Conservation (phyloP, 2,888 invertebrate species). For the Allolobophora icterica region DNA sequence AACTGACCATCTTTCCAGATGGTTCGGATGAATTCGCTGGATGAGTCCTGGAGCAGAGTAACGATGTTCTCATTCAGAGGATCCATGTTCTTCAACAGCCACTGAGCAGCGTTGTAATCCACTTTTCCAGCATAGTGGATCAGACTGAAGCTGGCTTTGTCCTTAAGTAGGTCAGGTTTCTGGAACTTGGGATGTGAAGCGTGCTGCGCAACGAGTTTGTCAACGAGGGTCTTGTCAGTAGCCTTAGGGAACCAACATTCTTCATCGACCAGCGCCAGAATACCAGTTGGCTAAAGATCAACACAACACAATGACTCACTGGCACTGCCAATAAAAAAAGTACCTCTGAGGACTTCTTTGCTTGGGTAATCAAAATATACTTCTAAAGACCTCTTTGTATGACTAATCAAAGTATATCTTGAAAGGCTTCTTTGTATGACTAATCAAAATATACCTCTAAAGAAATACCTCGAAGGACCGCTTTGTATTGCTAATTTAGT, state of each 20-base stretch:
- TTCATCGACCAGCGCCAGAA: constrained; percentile 96
- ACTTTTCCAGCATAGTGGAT: constrained; percentile 91
- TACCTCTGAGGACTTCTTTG: neutral
- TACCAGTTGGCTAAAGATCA: constrained; percentile 84
- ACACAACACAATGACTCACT: neutral
- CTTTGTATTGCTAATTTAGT: neutral
- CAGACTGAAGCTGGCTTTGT: constrained; percentile 90
- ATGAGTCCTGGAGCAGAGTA: constrained; percentile 85
- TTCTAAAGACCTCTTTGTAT: neutral
- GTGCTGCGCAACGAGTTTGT: constrained; percentile 94
- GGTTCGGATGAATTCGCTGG: constrained; percentile 69
- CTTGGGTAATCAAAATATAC: neutral
- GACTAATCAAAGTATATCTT: too few relatives aligned
- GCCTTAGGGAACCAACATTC: constrained; percentile 99
- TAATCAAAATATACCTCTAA: too few relatives aligned
- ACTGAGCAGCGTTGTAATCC: constrained; percentile 93
- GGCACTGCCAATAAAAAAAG: neutral
- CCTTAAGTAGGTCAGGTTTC: constrained; percentile 72
- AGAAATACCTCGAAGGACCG: too few relatives aligned
- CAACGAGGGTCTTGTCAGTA: constrained; percentile 97
- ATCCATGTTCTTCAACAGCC: constrained; percentile 99
- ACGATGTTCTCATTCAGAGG: constrained; percentile 99
- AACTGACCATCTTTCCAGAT: constrained; percentile 92
- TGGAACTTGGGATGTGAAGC: constrained; percentile 96
- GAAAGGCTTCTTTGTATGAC: too few relatives aligned